Conservation (phyloP, 2,888 invertebrate species). For the Polymixis lichenea region DNA sequence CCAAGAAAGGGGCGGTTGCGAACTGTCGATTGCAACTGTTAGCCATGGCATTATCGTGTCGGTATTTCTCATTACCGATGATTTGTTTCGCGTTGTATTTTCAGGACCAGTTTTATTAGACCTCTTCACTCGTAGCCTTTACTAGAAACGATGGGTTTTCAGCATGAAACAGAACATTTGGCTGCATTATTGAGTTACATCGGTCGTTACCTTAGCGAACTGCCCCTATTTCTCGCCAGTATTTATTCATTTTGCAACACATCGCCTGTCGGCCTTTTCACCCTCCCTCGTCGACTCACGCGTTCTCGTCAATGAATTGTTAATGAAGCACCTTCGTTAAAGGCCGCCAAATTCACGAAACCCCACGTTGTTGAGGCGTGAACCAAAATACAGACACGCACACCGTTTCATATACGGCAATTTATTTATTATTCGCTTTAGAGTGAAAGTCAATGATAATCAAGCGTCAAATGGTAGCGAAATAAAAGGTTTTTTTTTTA, state of each 20-base stretch:
- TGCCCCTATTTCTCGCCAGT: slow-evolving; percentile 89
- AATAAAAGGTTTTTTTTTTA: slow-evolving; percentile 62
- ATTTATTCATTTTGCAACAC: slow-evolving; percentile 90
- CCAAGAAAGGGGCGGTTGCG: slow-evolving; percentile 79
- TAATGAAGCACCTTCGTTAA: slow-evolving; percentile 86
- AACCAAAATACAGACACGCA: slow-evolving; percentile 86
- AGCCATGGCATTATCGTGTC: slow-evolving; percentile 88
- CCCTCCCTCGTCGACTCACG: slow-evolving; percentile 82
- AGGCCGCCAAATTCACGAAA: slow-evolving; percentile 87
- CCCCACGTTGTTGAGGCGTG: slow-evolving; percentile 80
- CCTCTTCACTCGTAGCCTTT: slow-evolving; percentile 57
- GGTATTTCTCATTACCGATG: slow-evolving; percentile 81
- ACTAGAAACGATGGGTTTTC: slow-evolving; percentile 57
- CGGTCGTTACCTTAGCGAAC: slow-evolving; percentile 86
- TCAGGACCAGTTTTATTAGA: slow-evolving; percentile 70
- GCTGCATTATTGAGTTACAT: slow-evolving; percentile 85
- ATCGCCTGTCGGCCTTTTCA: slow-evolving; percentile 87
- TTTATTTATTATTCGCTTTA: slow-evolving; percentile 70
- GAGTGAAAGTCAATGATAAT: slow-evolving; percentile 68
- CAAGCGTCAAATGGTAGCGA: slow-evolving; percentile 64
- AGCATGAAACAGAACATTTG: slow-evolving; percentile 66
- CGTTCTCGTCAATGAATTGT: slow-evolving; percentile 86
- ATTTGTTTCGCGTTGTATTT: slow-evolving; percentile 81
- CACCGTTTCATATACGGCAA: slow-evolving; percentile 70
- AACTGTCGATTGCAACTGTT: slow-evolving; percentile 87